Base-by-base conservation (phyloP, 2,797 vertebrate genomes). In the Decapterus maruadsi region DNA sequence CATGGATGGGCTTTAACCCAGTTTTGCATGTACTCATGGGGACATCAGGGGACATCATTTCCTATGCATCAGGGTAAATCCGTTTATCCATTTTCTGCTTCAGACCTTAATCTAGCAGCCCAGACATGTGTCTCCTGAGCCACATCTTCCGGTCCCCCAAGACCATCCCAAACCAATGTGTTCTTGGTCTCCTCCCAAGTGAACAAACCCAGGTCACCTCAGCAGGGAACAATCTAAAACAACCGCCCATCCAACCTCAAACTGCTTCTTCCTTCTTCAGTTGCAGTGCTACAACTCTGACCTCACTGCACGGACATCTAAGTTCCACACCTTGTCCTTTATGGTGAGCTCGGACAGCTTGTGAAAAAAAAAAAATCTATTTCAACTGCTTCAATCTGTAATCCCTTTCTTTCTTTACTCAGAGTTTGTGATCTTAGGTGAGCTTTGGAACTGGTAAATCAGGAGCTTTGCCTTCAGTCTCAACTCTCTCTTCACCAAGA, bases 391-490 rank as follows among this genome's bases (percentile, higher is more conserved):
- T 46, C 29, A 75, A 34, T 67, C 57, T 31, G 48, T 20, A 61
- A 56, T 72, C n/a, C 12, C 51, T 42, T 66, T 53, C 34, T 51
- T 56, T 56, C 56, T 55, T 61, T 48, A 45, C 48, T 34, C 16
- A 45, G 29, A 59, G 58, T 20, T 75, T 12, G 34, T 19, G 56
- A 50, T 40, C 8, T 43, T 8, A 43, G 17, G 42, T 54, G 58
- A 68, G 26, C 62, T 64, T 26, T 59, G 20, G 6, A 71, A 51
- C 46, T 46, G 57, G 19, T 63, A 68, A 76, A 80, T 70, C 60
- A 53, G 42, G 14, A 70, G 75, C 26, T 61, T 58, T 71, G 50
- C 59, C 72, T 77, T 54, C 4, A 63, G 56, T 34, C 72, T 75
- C 51, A 56, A 45, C 50, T 61, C 17, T 43, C 14, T 46, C 31